phyloP scores from a whole-genome alignment of 2,113 vertebrate species.

The Alethe diademata region DNA sequence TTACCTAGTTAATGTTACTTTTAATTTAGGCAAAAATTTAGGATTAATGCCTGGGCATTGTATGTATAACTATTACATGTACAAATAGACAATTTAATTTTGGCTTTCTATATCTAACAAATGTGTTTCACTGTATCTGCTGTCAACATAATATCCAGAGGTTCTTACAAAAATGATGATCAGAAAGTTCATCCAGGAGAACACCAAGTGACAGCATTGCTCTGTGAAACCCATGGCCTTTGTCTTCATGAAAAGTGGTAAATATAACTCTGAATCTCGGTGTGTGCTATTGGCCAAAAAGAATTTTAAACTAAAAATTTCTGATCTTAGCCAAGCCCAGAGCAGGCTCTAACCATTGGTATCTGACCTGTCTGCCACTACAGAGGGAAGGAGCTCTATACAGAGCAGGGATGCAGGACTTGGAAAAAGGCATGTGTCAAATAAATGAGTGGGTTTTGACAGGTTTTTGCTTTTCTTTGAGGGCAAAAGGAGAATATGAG shows the following conservation, averaged over 20 bases:
- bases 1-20: neutral
- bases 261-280: neutral
- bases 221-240: neutral
- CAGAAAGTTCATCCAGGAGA: neutral
- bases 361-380: constrained; percentile 11
- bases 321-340: neutral
- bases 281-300: neutral
- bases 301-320: neutral
- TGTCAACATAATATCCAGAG: neutral
- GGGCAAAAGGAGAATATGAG: neutral
- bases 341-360: neutral
- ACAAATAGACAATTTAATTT: neutral
- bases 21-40: neutral
- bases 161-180: neutral
- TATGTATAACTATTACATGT: rapidly evolving
- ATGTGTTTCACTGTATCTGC: neutral
- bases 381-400: constrained; percentile 8
- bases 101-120: neutral
- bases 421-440: neutral
- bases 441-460: neutral
- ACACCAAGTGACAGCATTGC: neutral
- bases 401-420: neutral
- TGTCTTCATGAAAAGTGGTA: neutral
- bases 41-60: neutral
- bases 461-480: neutral